Base-by-base conservation (phyloP, 2,797 vertebrate genomes). In the Thunnus albacares region DNA sequence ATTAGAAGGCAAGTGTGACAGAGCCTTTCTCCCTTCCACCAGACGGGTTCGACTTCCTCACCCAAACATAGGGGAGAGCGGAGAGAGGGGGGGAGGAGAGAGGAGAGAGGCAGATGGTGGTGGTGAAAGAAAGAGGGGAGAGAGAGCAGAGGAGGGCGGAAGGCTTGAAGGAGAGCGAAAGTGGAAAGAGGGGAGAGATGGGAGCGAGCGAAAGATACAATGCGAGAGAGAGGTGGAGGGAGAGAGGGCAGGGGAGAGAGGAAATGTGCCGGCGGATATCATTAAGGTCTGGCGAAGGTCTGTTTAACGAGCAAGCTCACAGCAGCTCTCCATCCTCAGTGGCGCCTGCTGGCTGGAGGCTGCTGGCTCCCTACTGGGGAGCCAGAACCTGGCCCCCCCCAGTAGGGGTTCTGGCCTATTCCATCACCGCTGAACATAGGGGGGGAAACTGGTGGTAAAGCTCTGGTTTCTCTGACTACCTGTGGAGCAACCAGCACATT, bases 251-350 rank as follows among this genome's bases (percentile, higher is more conserved):
- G 15, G 58, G 7, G 43, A 28, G 64, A 33, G 64, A 64, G 89
- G 69, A 73, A 85, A 77, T 38, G 61, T 56, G 90, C 91, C 55
- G 70, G 85, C 57, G 83, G 91, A 89, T 81, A 92, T 94, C 90
- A 93, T 95, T 94, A 94, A 72, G 80, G 89, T 83, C 49, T 65
- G 80, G 84, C 61, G 70, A 86, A 15, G 75, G 82, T 77, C 87
- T 90, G 79, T 89, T 91, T 93, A 94, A 94, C 82, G 88, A 93
- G 92, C 81, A 3, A 65, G 67, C 85, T 92, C 88, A 78, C 91
- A 93, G 91, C 92, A 91, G 66, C 87, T 89, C 88, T 92, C 89
- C 86, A 81, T 94, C 89, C 85, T 84, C 79, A 24, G 89, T 88
- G 91, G 93, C 83, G 93, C 90, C 93, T 92, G 87, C 90, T 83